Percentiles rank a stretch among this genome's conserved stretches.
Conservation (phyloP, 2,888 invertebrate species). For the Drosophila meridionalis region DNA sequence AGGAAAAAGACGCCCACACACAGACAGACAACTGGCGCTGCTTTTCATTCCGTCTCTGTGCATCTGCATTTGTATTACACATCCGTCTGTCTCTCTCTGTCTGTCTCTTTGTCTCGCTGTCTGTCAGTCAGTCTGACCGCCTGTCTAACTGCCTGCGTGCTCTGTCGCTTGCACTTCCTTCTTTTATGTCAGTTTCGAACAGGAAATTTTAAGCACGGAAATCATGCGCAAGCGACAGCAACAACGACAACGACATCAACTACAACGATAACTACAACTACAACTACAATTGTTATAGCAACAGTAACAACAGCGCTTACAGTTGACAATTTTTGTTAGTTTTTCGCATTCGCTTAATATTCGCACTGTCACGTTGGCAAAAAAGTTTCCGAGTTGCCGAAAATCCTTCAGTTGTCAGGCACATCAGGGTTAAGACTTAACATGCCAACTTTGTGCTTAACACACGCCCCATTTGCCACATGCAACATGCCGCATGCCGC, state of each 20-base stretch:
- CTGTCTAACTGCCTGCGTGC: conserved; percentile 27
- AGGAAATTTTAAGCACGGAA: conserved; percentile 75
- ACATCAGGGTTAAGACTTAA: conserved; percentile 35
- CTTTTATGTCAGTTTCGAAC: conserved; percentile 73
- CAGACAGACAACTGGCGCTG: conserved; percentile 1
- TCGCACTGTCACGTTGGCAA: conserved; percentile 35
- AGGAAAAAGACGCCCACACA: background rate
- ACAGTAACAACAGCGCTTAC: conserved; percentile 21
- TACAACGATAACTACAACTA: conserved; percentile 14
- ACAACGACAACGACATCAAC: conserved; percentile 26
- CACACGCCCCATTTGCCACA: conserved; percentile 17
- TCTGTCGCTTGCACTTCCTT: conserved; percentile 43
- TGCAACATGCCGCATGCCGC: conserved; percentile 22
- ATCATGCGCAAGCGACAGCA: conserved; percentile 64
- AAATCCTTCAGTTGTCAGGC: conserved; percentile 24
- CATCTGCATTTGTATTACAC: conserved; percentile 46
- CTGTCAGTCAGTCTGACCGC: conserved; percentile 12
- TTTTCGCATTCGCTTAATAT: conserved; percentile 44
- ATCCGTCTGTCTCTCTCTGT: conserved; percentile 11
- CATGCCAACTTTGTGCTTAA: conserved; percentile 33
- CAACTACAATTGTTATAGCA: conserved; percentile 12
- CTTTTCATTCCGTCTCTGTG: conserved; percentile 26
- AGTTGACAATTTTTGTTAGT: conserved; percentile 54
- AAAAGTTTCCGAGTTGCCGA: conserved; percentile 21
- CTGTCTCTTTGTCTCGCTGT: conserved; percentile 27